A percentile compares a stretch with the other conserved stretches of the same genome.
These are phyloP conservation scores for Sylvilagus bachmani DNA, from an alignment of 2,113 vertebrate genomes.

Conservation along the genomic window DNA sequence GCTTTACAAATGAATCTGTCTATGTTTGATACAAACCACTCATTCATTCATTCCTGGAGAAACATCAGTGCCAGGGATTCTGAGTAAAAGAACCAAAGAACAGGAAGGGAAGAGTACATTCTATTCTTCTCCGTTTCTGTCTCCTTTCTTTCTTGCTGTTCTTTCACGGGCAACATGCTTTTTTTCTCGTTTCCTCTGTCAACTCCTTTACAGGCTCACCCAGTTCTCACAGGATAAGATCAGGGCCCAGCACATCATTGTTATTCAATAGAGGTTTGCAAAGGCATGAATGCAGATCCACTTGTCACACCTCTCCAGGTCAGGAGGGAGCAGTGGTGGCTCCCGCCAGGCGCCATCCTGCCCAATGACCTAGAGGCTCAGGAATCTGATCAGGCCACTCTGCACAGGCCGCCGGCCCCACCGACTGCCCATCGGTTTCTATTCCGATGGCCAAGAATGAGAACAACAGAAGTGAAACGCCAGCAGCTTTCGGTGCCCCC, in stretches of 20 bases:
- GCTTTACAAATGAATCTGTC: constrained; percentile 1
- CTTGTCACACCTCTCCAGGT: constrained; percentile 51
- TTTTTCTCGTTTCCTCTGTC: constrained; percentile 42
- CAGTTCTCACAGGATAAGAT: neutral
- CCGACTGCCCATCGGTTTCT: constrained; percentile 60
- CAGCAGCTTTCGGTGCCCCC: constrained; percentile 55
- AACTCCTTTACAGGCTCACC: neutral
- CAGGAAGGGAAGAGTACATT: neutral
- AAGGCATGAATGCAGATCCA: neutral
- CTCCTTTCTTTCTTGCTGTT: neutral
- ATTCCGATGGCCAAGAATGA: constrained; percentile 44
- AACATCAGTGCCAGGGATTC: neutral
- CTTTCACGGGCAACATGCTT: neutral
- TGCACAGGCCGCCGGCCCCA: constrained; percentile 5
- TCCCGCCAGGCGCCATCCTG: constrained; percentile 55
- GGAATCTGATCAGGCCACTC: constrained; percentile 77
- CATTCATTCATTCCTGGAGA: neutral
- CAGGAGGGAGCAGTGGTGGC: constrained; percentile 27
- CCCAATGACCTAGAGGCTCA: constrained; percentile 64
- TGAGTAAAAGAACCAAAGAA: neutral
- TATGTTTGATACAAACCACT: neutral
- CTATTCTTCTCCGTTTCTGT: neutral
- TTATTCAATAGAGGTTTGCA: neutral
- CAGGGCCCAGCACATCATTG: neutral
- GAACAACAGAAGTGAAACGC: constrained; percentile 71